Percentiles rank a stretch among this genome's conserved stretches.
phyloP scores from a whole-genome alignment of 2,888 invertebrate genomes.

The Oxyscelio sp. region DNA sequence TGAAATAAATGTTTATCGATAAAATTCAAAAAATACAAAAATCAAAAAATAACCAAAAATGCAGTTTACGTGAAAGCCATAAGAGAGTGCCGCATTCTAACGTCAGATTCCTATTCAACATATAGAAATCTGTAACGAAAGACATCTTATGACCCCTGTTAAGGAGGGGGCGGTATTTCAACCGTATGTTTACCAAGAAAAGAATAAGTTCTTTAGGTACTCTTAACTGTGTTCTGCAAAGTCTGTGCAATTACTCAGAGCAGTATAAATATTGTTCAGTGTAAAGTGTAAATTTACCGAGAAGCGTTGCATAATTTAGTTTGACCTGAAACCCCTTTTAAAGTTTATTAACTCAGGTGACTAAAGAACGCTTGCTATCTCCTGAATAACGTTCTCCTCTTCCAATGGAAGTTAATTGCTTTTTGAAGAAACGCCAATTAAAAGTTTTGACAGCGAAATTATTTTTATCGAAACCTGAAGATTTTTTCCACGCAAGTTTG shows the following conservation, averaged over 20 bases:
- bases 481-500: not conserved
- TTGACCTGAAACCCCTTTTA: constrained; percentile 66
- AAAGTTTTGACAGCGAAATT: constrained; percentile 21
- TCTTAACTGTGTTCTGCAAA: not conserved
- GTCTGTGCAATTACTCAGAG: constrained; percentile 21
- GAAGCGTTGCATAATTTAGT: constrained; percentile 65
- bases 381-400: constrained; percentile 43
- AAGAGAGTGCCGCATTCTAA: too few species aligned
- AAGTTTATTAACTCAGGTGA: constrained; percentile 70
- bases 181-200: too few species aligned
- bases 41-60: too few species aligned
- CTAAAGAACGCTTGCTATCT: constrained; percentile 64
- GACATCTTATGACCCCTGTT: too few species aligned
- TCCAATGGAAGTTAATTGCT: constrained; percentile 8
- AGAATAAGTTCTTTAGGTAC: not conserved
- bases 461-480: not conserved
- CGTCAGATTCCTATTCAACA: too few species aligned
- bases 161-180: too few species aligned
- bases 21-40: too few species aligned
- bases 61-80: too few species aligned
- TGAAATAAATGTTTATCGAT: too few species aligned
- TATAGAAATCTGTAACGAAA: too few species aligned
- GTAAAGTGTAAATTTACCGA: constrained; percentile 60
- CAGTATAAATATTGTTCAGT: constrained; percentile 33
- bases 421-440: constrained; percentile 29